Conservation (phyloP, 2,113 vertebrate genomes). For the Danionella cerebrum region DNA sequence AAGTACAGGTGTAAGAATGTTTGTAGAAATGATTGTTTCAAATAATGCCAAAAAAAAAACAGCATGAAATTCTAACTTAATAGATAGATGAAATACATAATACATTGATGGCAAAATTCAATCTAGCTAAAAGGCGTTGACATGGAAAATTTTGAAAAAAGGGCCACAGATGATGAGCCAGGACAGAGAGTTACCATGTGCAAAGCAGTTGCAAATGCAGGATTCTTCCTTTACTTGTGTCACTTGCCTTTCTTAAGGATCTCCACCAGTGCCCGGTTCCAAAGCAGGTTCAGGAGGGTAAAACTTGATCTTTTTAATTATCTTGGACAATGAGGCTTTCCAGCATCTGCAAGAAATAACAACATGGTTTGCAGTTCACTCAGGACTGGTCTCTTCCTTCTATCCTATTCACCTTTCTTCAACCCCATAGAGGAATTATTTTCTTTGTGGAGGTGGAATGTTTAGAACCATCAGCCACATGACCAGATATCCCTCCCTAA, state of each 20-base stretch:
- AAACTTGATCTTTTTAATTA: too few species aligned
- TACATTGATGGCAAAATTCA: constrained; percentile 15
- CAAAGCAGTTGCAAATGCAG: background rate
- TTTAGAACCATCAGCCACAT: background rate
- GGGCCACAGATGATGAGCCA: constrained; percentile 13
- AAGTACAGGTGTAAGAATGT: too few species aligned
- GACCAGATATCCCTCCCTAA: background rate
- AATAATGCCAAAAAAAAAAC: background rate
- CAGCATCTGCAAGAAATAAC: constrained; percentile 9
- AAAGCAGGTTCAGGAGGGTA: too few species aligned
- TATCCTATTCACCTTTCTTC: background rate
- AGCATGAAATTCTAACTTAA: background rate
- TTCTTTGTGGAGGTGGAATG: background rate
- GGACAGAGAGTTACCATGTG: background rate
- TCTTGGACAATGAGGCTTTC: constrained; percentile 14
- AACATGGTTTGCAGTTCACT: background rate
- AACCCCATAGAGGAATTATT: background rate
- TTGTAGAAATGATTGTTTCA: background rate
- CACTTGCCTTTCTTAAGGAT: background rate
- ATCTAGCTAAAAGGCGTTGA: background rate
- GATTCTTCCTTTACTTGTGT: background rate
- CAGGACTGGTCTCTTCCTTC: background rate
- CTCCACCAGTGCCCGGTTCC: too few species aligned
- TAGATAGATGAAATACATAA: too few species aligned
- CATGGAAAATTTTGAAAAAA: constrained; percentile 9